Conservation (phyloP, 2,797 vertebrate genomes). For the Ambastaia sidthimunki region DNA sequence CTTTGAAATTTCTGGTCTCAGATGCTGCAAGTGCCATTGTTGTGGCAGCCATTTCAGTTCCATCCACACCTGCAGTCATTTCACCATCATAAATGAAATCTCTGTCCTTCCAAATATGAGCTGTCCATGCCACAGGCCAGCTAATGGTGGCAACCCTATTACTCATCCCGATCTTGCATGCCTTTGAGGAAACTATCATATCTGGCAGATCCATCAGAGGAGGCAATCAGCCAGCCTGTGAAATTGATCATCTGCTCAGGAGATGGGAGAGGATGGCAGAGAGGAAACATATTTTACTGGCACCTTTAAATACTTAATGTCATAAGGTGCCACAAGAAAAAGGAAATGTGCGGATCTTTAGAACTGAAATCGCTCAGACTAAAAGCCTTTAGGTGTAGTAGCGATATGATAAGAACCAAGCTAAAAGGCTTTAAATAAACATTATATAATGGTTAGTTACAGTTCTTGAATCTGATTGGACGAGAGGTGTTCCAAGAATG, state of each 20-base stretch:
- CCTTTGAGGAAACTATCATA: slow-evolving; percentile 72
- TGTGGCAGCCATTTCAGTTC: slow-evolving; percentile 39
- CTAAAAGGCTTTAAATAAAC: slow-evolving; percentile 66
- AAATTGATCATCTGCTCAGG: slow-evolving; percentile 77
- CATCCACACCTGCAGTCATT: slow-evolving; percentile 56
- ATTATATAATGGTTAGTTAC: slow-evolving; percentile 57
- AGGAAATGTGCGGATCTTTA: slow-evolving; percentile 64
- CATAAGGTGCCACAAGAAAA: slow-evolving; percentile 69
- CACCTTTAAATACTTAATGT: slow-evolving; percentile 77
- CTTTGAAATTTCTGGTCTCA: slow-evolving; percentile 48
- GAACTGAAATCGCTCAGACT: slow-evolving; percentile 58
- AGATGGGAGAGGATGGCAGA: slow-evolving; percentile 63
- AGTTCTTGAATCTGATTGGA: background rate
- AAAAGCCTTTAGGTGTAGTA: slow-evolving; percentile 59
- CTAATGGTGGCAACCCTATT: slow-evolving; percentile 67
- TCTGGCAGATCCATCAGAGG: slow-evolving; percentile 75
- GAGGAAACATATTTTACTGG: slow-evolving; percentile 70
- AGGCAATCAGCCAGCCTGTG: slow-evolving; percentile 71
- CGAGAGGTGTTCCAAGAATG: background rate
- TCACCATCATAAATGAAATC: slow-evolving; percentile 55
- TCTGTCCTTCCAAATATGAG: slow-evolving; percentile 54
- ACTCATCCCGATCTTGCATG: slow-evolving; percentile 64
- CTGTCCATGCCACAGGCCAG: slow-evolving; percentile 57
- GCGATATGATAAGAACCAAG: slow-evolving; percentile 57
- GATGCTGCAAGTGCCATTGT: slow-evolving; percentile 28